phyloP scores from a whole-genome alignment of 37 sponge, comb jelly and placozoan species.

The Eunapius fragilis region DNA sequence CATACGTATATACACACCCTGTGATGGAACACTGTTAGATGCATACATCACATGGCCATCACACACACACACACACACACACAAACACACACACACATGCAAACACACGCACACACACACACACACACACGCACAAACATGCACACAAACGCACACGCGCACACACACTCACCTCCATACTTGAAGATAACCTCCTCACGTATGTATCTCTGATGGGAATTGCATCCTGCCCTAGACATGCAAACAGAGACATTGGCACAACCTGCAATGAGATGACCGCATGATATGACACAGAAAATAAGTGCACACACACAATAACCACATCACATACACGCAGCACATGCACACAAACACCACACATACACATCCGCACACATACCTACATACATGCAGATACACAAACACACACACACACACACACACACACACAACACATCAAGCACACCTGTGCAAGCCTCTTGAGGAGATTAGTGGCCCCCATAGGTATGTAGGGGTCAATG shows the following conservation, averaged over 20 bases:
- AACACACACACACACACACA: no score
- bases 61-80: background rate
- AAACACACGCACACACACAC: slow-evolving; percentile 2
- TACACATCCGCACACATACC: no score
- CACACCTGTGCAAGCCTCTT: slow-evolving; percentile 33
- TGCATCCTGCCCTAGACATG: slow-evolving; percentile 71
- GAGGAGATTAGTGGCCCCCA: slow-evolving; percentile 41
- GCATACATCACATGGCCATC: background rate
- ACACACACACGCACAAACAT: background rate
- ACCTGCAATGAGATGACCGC: slow-evolving; percentile 40
- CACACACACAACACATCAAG: background rate
- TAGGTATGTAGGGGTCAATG: slow-evolving; percentile 56
- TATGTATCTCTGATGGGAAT: slow-evolving; percentile 60
- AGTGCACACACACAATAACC: no score
- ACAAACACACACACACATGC: slow-evolving; percentile 17
- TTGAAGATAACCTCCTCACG: slow-evolving; percentile 51
- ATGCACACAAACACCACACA: no score
- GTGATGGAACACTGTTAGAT: no score
- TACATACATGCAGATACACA: no score
- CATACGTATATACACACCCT: no score
- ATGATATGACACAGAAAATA: no score
- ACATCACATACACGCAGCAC: no score
- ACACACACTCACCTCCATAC: slow-evolving; percentile 35
- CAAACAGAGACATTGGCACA: slow-evolving; percentile 80
- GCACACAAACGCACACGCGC: background rate